Conservation (phyloP, 1,140 invertebrate species). For the Philaenus spumarius region DNA sequence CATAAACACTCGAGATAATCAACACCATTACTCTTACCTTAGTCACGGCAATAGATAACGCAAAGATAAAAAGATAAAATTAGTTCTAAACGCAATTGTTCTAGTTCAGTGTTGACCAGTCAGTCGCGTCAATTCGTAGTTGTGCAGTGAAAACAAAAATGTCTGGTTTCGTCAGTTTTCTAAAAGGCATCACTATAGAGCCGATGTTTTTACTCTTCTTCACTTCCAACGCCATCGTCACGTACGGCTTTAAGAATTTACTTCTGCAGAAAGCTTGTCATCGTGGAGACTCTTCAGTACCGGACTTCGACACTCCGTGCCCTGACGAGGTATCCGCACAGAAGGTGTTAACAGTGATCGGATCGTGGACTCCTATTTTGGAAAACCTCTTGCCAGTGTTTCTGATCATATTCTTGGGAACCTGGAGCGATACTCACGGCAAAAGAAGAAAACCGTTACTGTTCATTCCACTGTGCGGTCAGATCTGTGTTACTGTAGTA, state of each 20-base stretch:
- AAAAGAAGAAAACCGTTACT: slow-evolving; percentile 40
- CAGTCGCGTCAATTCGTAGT: too few relatives aligned
- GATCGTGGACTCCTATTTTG: slow-evolving; percentile 28
- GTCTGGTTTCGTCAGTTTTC: too few relatives aligned
- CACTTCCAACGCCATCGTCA: slow-evolving; percentile 15
- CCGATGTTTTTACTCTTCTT: slow-evolving; percentile 23
- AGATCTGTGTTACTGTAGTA: slow-evolving; percentile 10
- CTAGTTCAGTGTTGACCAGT: too few relatives aligned
- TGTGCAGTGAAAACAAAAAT: too few relatives aligned
- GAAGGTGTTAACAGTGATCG: slow-evolving; percentile 26
- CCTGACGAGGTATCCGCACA: slow-evolving; percentile 24
- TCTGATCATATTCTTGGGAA: slow-evolving; percentile 30
- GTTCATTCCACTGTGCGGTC: slow-evolving; percentile 35
- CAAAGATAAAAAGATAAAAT: too few relatives aligned
- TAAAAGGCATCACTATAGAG: slow-evolving; percentile 11
- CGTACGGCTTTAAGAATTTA: slow-evolving; percentile 14
- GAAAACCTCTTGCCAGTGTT: slow-evolving; percentile 28
- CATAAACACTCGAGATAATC: too few relatives aligned
- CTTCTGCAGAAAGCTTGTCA: slow-evolving; percentile 22
- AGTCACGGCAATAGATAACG: too few relatives aligned
- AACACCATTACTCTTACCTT: too few relatives aligned
- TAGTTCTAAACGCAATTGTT: too few relatives aligned
- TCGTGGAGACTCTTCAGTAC: not conserved
- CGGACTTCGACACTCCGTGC: not conserved
- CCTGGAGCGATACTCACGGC: slow-evolving; percentile 29